Percentiles rank a stretch among this genome's conserved stretches.
Conservation (phyloP, 92 coral and sea anemone species). For the Blastomussa wellsi region DNA sequence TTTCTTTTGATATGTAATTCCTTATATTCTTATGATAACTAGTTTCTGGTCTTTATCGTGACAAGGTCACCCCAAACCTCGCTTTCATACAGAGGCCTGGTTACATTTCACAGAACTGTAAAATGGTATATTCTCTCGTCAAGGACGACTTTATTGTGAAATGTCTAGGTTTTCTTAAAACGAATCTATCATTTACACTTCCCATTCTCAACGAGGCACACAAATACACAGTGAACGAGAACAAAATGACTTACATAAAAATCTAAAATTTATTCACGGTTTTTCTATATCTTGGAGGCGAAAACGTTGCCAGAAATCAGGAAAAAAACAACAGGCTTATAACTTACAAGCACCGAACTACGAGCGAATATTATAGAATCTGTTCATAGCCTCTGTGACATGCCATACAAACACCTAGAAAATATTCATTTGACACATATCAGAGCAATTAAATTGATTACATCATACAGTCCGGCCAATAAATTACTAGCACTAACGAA, state of each 20-base stretch:
- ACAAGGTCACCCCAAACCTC: too few species aligned
- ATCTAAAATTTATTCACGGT: constrained; percentile 45
- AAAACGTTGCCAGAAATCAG: constrained; percentile 40
- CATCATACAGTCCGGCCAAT: constrained; percentile 45
- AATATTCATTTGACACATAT: constrained; percentile 38
- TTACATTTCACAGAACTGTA: too few species aligned
- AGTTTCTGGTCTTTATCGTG: too few species aligned
- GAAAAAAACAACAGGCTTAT: constrained; percentile 17
- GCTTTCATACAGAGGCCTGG: too few species aligned
- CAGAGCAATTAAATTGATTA: constrained; percentile 40
- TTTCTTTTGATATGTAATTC: too few species aligned
- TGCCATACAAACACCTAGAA: constrained; percentile 38
- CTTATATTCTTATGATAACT: too few species aligned
- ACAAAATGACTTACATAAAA: constrained; percentile 15
- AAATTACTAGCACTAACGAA: constrained; percentile 32
- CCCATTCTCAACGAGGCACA: neutral
- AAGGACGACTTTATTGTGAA: too few species aligned
- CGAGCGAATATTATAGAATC: constrained; percentile 33
- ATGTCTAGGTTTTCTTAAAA: too few species aligned
- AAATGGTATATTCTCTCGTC: too few species aligned
- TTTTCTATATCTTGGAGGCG: constrained; percentile 31
- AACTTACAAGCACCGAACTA: constrained; percentile 40
- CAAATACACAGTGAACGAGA: neutral
- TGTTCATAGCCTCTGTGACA: constrained; percentile 36
- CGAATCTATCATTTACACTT: too few species aligned